Conservation (phyloP, 2,113 vertebrate genomes). For the Orientallactaga bullata region DNA sequence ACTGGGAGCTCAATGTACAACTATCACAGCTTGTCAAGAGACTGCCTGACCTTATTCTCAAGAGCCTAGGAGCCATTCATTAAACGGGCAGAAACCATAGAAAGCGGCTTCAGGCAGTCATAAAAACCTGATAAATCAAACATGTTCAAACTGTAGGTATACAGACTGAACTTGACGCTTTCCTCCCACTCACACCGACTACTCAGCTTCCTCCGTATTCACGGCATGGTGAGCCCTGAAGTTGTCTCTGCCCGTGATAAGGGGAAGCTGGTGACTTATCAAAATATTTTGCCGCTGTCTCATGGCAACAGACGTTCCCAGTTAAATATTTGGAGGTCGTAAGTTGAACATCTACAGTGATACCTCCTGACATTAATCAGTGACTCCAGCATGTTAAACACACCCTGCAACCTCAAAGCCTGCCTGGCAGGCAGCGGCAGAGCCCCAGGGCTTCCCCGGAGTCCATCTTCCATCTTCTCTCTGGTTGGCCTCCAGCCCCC, state of each 20-base stretch:
- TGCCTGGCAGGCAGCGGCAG: neutral
- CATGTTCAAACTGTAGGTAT: neutral
- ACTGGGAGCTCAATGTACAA: neutral
- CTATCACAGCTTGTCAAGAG: neutral
- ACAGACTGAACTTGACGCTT: neutral
- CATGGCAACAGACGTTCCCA: conserved; percentile 73
- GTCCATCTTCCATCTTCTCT: neutral
- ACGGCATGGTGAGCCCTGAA: neutral
- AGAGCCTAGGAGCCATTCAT: neutral
- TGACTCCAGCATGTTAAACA: neutral
- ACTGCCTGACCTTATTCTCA: accelerated
- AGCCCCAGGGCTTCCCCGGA: neutral
- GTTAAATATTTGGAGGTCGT: conserved; percentile 75
- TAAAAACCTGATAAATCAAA: neutral
- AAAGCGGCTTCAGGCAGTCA: neutral
- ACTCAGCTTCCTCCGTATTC: neutral
- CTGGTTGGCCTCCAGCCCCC: neutral
- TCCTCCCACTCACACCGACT: neutral
- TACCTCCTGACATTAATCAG: conserved; percentile 21
- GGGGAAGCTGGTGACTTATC: conserved; percentile 70
- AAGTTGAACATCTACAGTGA: conserved; percentile 54
- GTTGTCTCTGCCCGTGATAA: conserved; percentile 41
- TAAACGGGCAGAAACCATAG: neutral
- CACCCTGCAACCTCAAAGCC: neutral
- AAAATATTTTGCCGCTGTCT: conserved; percentile 78